Conservation (phyloP, 2,113 vertebrate genomes). For the Podarcis cretensis region DNA sequence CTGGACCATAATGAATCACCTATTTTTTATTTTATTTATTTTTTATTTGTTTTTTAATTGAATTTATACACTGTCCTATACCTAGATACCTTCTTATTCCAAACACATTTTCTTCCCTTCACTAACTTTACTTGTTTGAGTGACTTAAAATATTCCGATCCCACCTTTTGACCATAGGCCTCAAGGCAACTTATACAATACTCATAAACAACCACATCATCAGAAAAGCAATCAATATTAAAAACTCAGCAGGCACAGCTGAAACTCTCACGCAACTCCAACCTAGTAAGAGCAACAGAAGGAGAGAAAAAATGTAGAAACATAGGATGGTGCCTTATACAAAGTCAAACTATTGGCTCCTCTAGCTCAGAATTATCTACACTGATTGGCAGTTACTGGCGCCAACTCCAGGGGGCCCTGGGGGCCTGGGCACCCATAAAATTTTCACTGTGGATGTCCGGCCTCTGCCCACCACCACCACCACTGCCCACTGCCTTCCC, state of each 20-base stretch:
- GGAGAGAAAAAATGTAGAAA: too few relatives aligned
- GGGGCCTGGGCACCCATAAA: too few relatives aligned
- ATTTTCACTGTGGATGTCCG: too few relatives aligned
- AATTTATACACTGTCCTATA: background rate
- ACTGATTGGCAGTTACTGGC: background rate
- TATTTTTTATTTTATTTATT: too few relatives aligned
- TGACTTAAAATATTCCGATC: background rate
- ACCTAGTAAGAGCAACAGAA: background rate
- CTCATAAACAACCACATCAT: background rate
- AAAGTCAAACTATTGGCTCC: too few relatives aligned
- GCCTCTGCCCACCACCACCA: too few relatives aligned
- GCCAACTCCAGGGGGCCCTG: background rate
- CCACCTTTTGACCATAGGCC: background rate
- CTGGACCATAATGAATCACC: background rate
- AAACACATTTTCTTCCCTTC: background rate
- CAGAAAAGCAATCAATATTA: background rate
- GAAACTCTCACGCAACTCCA: background rate
- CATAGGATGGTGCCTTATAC: too few relatives aligned
- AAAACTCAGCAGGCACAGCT: background rate
- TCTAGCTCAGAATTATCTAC: too few relatives aligned
- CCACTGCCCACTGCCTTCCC: too few relatives aligned
- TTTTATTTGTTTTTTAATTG: too few relatives aligned
- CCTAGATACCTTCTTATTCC: background rate
- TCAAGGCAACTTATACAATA: background rate
- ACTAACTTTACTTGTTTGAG: background rate